These are phyloP conservation scores for Alca torda DNA, from an alignment of 2,797 vertebrate species.

Conservation along the genomic window DNA sequence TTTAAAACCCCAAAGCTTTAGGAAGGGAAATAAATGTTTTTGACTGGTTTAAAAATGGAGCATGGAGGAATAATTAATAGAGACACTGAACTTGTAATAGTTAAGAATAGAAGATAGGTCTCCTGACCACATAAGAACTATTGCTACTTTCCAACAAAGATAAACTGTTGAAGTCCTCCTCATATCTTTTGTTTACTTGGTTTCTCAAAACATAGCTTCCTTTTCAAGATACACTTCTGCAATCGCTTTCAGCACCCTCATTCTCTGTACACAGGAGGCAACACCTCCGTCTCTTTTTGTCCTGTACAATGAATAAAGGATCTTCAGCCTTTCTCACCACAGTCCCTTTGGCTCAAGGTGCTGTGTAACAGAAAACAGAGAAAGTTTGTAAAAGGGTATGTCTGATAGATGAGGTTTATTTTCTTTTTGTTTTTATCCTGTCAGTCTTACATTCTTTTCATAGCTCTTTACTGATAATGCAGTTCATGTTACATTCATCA, in stretches of 20 bases:
- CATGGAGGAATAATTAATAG: not conserved
- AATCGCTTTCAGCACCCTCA: not conserved
- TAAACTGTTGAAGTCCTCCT: not conserved
- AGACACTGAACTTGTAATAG: not conserved
- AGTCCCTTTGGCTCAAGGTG: not conserved
- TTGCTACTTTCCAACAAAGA: not conserved
- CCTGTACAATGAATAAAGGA: not conserved
- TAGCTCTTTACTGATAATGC: not conserved
- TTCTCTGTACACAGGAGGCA: not conserved
- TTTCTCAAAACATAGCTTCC: not conserved
- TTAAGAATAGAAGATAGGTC: not conserved
- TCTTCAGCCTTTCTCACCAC: not conserved
- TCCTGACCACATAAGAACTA: not conserved
- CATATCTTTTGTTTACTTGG: not conserved
- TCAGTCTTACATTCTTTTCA: not conserved
- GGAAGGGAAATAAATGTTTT: not conserved
- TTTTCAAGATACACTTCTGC: conserved; percentile 1
- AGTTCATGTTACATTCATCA: not conserved
- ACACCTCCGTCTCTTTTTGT: not conserved
- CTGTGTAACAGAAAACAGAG: not conserved
- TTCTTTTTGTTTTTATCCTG: not conserved
- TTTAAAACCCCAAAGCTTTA: not conserved
- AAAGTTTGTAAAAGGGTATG: not conserved
- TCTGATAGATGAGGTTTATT: not conserved
- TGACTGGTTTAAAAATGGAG: not conserved